phyloP scores from a whole-genome alignment of 2,888 invertebrate genomes.

The Xestobium rufovillosum region DNA sequence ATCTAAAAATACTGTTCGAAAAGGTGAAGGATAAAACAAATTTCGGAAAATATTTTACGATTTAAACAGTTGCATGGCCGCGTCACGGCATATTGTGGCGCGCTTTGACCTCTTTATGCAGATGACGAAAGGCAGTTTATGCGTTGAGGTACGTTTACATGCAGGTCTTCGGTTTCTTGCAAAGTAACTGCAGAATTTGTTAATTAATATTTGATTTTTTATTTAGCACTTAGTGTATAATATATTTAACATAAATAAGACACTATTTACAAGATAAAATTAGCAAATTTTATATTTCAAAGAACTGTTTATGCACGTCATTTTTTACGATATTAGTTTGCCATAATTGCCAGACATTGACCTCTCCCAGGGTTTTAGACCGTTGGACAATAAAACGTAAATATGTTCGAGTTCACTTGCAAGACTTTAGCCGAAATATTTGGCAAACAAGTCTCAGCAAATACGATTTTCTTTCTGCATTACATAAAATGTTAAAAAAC shows the following conservation, averaged over 20 bases:
- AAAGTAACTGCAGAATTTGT: not conserved
- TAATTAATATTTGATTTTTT: not conserved
- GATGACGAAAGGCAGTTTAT: no score
- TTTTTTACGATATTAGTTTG: slow-evolving; percentile 1
- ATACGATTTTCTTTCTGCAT: no score
- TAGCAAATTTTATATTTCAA: slow-evolving; percentile 2
- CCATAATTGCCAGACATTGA: not conserved
- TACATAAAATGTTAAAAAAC: no score
- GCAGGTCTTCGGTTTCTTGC: not conserved
- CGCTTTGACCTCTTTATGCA: no score
- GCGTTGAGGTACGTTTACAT: no score
- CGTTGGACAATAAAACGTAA: not conserved
- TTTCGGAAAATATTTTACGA: no score
- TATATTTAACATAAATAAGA: slow-evolving; percentile 1
- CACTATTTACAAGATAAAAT: slow-evolving; percentile 1
- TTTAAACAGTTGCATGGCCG: no score
- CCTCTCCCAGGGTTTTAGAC: not conserved
- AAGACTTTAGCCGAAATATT: no score
- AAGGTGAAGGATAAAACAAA: no score
- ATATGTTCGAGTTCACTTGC: not conserved
- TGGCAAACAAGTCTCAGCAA: no score
- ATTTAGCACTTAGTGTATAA: not conserved
- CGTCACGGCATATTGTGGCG: no score
- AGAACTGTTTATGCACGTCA: slow-evolving; percentile 1
- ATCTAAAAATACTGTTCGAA: no score